Base-by-base conservation (phyloP, 2,888 invertebrate species). In the Lydus trimaculatus region DNA sequence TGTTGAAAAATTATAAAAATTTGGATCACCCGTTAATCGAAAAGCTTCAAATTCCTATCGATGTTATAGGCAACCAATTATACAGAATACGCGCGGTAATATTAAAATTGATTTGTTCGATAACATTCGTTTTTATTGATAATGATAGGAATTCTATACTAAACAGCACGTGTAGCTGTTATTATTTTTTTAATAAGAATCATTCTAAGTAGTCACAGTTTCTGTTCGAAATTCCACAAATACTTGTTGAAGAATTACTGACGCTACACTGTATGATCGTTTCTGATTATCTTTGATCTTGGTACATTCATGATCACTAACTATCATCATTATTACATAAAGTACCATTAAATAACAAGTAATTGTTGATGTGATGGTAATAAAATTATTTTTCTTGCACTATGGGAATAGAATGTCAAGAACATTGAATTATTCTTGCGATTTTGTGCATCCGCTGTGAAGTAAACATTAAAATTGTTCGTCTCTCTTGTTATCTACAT, bases 401-500 rank as follows among this genome's bases (percentile, higher is more conserved):
- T 23, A 31, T 61, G 61, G 61, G 61, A 61, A 61, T 9, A 39
- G 39, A 33, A 61, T 33, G 33, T 52, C 52, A 23, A 31, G 39
- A 36, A 4, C 36, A 39, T 33, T 36, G 17, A 61, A 39, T 39
- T 39, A 61, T 36, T 36, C 36, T 23, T 39, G 52, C 52, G 52
- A 61, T 61, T 36, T 61, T 61, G 61, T 61, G 61, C 61, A 61
- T 61, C 61, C 61, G 61, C 61, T n/a, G 61, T 61, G 61, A 61
- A 61, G 25, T 5, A 8, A 31, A 61, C 31, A 61, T 61, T 31
- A 39, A 25, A 61, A 33, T 17, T 31, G 60, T 25, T 33, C 31
- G 17, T 59, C 31, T 59, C 31, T 17, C 31, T 31, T 59, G 17
- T 28, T 28, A n/a, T 59, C 17, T 9, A 28, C 17, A 20, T 20